phyloP scores from a whole-genome alignment of 64 coral and sea anemone genomes.

The Porites australiensis region DNA sequence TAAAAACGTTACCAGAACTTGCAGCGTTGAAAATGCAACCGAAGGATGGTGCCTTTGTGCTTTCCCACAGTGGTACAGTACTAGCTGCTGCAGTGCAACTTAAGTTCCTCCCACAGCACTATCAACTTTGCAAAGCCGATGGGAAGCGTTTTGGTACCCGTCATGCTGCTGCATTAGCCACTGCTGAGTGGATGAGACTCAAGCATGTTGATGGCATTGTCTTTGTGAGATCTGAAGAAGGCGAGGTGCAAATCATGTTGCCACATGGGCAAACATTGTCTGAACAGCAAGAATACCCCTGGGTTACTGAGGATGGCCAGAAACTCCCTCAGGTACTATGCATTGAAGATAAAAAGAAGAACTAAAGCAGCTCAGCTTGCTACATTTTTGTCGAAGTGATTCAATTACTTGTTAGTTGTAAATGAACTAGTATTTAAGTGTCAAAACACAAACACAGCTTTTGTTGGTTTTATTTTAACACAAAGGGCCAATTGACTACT shows the following conservation, averaged over 20 bases:
- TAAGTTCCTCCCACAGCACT: slow-evolving; percentile 20
- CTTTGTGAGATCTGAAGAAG: not conserved
- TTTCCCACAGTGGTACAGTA: slow-evolving; percentile 19
- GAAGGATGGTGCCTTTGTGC: slow-evolving; percentile 35
- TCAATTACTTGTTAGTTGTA: too few relatives aligned
- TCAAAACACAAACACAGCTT: too few relatives aligned
- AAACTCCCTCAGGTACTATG: slow-evolving; percentile 19
- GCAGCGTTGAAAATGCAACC: not conserved
- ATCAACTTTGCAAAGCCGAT: slow-evolving; percentile 35
- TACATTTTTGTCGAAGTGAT: too few relatives aligned
- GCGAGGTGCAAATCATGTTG: not conserved
- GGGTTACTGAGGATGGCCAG: not conserved
- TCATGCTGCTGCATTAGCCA: slow-evolving; percentile 34
- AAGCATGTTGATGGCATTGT: not conserved
- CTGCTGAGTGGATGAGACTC: slow-evolving; percentile 20
- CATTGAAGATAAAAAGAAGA: not conserved
- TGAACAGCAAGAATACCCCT: not conserved
- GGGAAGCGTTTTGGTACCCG: slow-evolving; percentile 18
- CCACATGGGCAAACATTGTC: not conserved
- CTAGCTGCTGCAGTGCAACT: slow-evolving; percentile 1
- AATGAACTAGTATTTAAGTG: too few relatives aligned
- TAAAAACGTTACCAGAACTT: not conserved
- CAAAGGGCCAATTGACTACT: too few relatives aligned
- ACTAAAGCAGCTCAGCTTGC: not conserved
- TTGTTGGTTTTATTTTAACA: too few relatives aligned